phyloP scores from a whole-genome alignment of 2,797 vertebrate species.

The Macrochelys suwanniensis region DNA sequence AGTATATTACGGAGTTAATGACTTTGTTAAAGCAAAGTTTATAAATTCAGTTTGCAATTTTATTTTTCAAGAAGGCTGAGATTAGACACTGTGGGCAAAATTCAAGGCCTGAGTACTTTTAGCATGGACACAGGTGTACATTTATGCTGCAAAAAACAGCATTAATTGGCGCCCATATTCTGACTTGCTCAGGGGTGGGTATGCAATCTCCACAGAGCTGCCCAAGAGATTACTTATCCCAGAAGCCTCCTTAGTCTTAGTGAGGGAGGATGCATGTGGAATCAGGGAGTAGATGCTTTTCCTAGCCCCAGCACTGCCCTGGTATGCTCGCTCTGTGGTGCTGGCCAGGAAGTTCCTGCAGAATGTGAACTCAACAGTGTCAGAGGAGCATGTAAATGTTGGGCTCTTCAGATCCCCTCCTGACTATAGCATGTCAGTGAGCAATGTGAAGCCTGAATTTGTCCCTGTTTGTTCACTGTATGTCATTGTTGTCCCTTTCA shows the following conservation, averaged over 20 bases:
- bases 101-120: neutral
- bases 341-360: neutral
- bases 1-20: conserved; percentile 38
- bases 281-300: neutral
- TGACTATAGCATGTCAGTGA: neutral
- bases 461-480: neutral
- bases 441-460: neutral
- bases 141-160: neutral
- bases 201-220: neutral
- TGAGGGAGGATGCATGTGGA: neutral
- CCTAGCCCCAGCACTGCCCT: neutral
- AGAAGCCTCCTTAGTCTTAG: neutral
- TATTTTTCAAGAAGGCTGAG: conserved; percentile 32
- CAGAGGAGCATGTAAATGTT: accelerated
- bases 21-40: conserved; percentile 40
- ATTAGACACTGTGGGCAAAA: neutral
- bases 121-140: neutral
- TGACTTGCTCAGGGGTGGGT: neutral
- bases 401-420: neutral
- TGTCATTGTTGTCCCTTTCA: neutral
- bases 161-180: neutral
- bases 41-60: conserved; percentile 26
- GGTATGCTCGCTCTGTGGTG: neutral
- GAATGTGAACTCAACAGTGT: neutral
- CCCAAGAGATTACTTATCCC: neutral